Evolutionary conservation across 2,113 vertebrate species (phyloP).

Genomic region (Holacanthus passer): DNA sequence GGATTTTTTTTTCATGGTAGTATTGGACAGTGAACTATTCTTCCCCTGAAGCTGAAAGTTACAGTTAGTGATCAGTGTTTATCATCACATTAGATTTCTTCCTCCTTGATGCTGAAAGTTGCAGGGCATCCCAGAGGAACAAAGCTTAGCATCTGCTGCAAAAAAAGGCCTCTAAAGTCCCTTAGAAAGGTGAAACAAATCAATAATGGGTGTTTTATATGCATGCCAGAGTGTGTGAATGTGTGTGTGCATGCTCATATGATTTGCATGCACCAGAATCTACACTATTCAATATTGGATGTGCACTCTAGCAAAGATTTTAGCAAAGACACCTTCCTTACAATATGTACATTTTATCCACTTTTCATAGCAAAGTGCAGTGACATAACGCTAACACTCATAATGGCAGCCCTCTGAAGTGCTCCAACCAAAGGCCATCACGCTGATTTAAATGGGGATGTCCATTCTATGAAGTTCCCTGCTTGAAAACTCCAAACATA

Average conservation of each 20-base stretch:
- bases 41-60: constrained; percentile 12
- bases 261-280: constrained; percentile 75
- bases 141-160: constrained; percentile 60
- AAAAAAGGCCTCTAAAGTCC: constrained; percentile 57
- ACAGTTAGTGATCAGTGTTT: neutral
- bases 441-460: neutral
- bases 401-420: neutral
- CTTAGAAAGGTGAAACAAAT: constrained; percentile 79
- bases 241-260: constrained; percentile 56
- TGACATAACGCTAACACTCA: neutral
- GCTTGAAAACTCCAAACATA: constrained; percentile 30
- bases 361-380: neutral
- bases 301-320: constrained; percentile 30
- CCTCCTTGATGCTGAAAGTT: constrained; percentile 42
- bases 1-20: neutral
- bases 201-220: constrained; percentile 78
- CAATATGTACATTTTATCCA: neutral
- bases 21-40: constrained; percentile 2
- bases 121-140: constrained; percentile 9
- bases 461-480: neutral
- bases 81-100: neutral
- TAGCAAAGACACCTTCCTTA: too few species aligned
- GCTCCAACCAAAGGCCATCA: neutral
- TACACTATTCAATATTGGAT: constrained; percentile 64
- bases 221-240: constrained; percentile 63